Base-by-base conservation (phyloP, 2,797 vertebrate genomes). In the Sternarchorhynchus goeldii region DNA sequence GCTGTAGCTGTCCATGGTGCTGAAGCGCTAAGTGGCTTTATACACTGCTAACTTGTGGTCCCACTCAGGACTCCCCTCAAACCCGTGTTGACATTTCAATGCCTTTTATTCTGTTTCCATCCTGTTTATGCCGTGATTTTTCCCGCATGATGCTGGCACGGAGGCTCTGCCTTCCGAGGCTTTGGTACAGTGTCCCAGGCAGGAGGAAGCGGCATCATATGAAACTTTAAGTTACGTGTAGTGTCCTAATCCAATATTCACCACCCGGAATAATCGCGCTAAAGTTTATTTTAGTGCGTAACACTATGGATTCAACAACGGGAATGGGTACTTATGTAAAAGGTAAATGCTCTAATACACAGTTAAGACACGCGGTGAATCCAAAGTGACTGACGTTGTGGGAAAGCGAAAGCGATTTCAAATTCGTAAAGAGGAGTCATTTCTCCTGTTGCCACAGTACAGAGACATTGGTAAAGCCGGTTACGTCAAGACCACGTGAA, bases 1-100 rank as follows among this genome's bases (percentile, higher is more conserved):
- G 87, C 87, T 82, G 90, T 68, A 90, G 88, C 93, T 94, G 91
- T 91, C 93, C 93, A 90, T 90, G 93, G 93, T 94, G 78, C 93
- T 94, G 93, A 91, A 86, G 85, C 84, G 74, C 75, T 91, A 91
- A 92, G 83, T 87, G 90, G 88, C 86, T 91, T 91, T 90, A 90
- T 88, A 77, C 76, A 81, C 86, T 78, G 81, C 85, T 87, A 87
- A 90, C 85, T 85, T 85, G 80, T 81, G 84, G 85, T 86, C 86
- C 84, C 73, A 85, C 86, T 84, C 86, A 85, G 86, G 90, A 91
- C 86, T 90, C 85, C 81, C 65, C 82, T 87, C 87, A 90, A 90
- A 85, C 89, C 79, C 78, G 75, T 87, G 87, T 87, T 91, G 90
- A 91, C 89, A 91, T 90, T 92, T 90, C 88, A 90, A 89, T 89